Percentiles rank a stretch among this genome's conserved stretches.
These are phyloP conservation scores for Coregonus ussuriensis DNA, from an alignment of 2,797 vertebrate species.

Conservation along the genomic window DNA sequence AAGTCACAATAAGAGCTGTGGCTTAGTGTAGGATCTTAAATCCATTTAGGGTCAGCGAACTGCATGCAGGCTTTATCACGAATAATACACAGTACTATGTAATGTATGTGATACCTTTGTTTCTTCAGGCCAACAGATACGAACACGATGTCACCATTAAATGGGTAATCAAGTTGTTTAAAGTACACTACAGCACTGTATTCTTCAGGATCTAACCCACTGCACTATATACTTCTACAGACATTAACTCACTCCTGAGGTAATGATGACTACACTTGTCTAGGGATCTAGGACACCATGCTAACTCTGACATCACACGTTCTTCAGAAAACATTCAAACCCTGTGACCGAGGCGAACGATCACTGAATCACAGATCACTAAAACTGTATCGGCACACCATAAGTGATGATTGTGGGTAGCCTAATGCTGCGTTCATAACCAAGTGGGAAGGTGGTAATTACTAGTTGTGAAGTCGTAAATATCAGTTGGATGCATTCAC, in stretches of 20 bases:
- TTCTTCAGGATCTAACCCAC: slow-evolving; percentile 34
- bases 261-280: slow-evolving; percentile 21
- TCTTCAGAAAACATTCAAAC: slow-evolving; percentile 37
- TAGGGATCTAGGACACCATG: slow-evolving; percentile 23
- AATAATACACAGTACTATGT: slow-evolving; percentile 9
- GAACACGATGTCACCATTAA: slow-evolving; percentile 39
- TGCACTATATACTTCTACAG: slow-evolving; percentile 39
- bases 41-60: slow-evolving; percentile 5
- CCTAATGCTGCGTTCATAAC: background rate
- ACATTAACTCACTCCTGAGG: slow-evolving; percentile 24
- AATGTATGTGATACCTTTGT: slow-evolving; percentile 47
- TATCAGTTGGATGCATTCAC: too few relatives aligned
- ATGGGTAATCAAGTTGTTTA: slow-evolving; percentile 36
- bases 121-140: slow-evolving; percentile 27
- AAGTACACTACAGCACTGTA: slow-evolving; percentile 23
- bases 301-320: slow-evolving; percentile 33
- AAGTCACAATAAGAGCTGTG: slow-evolving; percentile 42
- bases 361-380: background rate
- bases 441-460: too few relatives aligned
- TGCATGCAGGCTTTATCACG: slow-evolving; percentile 43
- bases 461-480: too few relatives aligned
- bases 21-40: slow-evolving; percentile 23
- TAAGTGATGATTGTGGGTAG: slow-evolving; percentile 18
- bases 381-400: slow-evolving; percentile 34
- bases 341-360: slow-evolving; percentile 6